These are phyloP conservation scores for Dissostichus mawsoni DNA, from an alignment of 2,113 vertebrate genomes.

Conservation along the genomic window DNA sequence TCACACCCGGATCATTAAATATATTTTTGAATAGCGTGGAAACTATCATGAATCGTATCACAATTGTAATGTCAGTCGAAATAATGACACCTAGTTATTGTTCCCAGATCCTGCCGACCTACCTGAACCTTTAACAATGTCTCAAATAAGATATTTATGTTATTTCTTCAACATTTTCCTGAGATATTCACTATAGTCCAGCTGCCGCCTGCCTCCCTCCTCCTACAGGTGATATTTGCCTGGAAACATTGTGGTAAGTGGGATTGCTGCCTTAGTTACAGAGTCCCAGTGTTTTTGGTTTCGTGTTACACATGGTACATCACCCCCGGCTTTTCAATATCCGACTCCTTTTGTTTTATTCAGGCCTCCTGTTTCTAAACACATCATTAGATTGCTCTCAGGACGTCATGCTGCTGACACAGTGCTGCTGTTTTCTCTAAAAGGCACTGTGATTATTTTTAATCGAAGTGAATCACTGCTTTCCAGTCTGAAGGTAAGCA, in stretches of 20 bases:
- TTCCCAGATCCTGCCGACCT: too few species aligned
- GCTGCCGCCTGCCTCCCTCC: not conserved
- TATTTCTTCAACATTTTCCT: not conserved
- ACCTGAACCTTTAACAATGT: too few species aligned
- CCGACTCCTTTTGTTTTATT: slow-evolving; percentile 34
- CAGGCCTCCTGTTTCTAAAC: slow-evolving; percentile 41
- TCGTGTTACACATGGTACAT: slow-evolving; percentile 31
- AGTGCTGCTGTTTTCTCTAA: slow-evolving; percentile 43
- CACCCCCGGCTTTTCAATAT: slow-evolving; percentile 34
- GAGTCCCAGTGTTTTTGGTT: not conserved
- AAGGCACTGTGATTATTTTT: slow-evolving; percentile 51
- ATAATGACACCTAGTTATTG: too few species aligned
- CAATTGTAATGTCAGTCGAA: too few species aligned
- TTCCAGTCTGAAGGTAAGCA: slow-evolving; percentile 32
- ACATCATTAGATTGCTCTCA: slow-evolving; percentile 53
- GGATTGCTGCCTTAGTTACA: slow-evolving; percentile 8
- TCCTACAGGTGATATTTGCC: not conserved
- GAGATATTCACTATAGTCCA: not conserved
- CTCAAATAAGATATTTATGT: too few species aligned
- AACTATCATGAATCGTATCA: too few species aligned
- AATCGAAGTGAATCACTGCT: slow-evolving; percentile 56
- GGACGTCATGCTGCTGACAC: slow-evolving; percentile 49
- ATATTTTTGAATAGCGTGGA: too few species aligned
- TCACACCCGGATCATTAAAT: too few species aligned
- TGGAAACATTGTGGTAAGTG: not conserved